Evolutionary conservation across 2,797 vertebrate genomes (phyloP).

Genomic region (Cossypha dichroa): DNA sequence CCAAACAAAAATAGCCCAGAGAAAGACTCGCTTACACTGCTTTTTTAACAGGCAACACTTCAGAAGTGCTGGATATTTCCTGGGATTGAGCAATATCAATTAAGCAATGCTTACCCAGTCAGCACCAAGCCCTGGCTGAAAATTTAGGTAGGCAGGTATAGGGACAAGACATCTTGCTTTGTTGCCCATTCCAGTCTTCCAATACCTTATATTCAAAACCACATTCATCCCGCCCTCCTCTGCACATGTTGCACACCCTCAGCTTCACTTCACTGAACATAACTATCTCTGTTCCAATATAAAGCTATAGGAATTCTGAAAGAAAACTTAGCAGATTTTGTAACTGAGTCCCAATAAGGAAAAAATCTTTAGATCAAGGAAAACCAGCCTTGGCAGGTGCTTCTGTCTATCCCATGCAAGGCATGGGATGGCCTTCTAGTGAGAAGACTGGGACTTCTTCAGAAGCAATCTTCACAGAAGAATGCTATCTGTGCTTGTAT

Average conservation of each 20-base stretch:
- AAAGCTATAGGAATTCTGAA: background rate
- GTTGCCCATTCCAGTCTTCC: background rate
- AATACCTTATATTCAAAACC: background rate
- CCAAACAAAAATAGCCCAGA: background rate
- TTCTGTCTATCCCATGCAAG: background rate
- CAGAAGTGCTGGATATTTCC: background rate
- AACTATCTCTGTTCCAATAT: background rate
- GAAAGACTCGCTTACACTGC: background rate
- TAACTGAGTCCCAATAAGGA: background rate
- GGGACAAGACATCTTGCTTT: background rate
- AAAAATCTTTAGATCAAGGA: background rate
- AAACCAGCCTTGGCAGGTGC: background rate
- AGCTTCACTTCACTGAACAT: background rate
- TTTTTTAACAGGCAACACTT: background rate
- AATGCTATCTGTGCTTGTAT: accelerated
- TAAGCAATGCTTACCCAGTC: background rate
- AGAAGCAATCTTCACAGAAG: no score
- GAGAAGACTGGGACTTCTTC: background rate
- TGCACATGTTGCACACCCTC: background rate
- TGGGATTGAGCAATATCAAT: background rate
- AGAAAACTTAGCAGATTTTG: background rate
- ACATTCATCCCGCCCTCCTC: background rate
- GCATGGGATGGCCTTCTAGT: background rate
- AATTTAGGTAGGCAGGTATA: background rate
- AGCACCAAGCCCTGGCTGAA: background rate